Conservation (phyloP, 2,888 invertebrate genomes). For the Eilema griseolum region DNA sequence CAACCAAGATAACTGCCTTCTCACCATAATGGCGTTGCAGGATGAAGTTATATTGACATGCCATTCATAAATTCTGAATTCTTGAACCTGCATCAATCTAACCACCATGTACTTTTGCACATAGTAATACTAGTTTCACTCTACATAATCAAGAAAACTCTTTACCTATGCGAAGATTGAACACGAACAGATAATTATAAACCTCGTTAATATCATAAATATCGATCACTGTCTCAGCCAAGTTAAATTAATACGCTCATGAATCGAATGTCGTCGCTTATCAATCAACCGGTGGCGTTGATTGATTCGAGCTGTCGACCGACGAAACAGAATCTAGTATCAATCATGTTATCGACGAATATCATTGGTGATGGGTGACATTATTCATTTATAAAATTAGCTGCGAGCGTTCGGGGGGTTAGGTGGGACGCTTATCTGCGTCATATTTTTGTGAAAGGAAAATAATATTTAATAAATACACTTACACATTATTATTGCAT, state of each 20-base stretch:
- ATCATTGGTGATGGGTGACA: constrained; percentile 41
- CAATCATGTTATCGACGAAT: constrained; percentile 62
- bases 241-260: constrained; percentile 79
- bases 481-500: no score
- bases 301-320: constrained; percentile 75
- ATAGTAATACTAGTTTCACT: neutral
- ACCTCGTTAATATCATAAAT: constrained; percentile 74
- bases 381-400: constrained; percentile 48
- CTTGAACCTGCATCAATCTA: constrained; percentile 13
- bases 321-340: constrained; percentile 68
- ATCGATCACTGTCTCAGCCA: constrained; percentile 74
- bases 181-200: constrained; percentile 60
- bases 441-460: neutral
- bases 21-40: no score
- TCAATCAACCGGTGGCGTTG: constrained; percentile 76
- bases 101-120: neutral
- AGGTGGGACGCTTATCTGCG: constrained; percentile 5
- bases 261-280: constrained; percentile 78
- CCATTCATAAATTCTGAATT: neutral
- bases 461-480: neutral
- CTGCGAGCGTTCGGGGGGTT: constrained; percentile 25
- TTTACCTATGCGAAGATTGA: constrained; percentile 36
- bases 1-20: no score
- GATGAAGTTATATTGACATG: neutral
- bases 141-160: constrained; percentile 33